Percentiles rank a stretch among this genome's conserved stretches.
phyloP scores from a whole-genome alignment of 2,888 invertebrate genomes.

The Tetheella fluctuosa region DNA sequence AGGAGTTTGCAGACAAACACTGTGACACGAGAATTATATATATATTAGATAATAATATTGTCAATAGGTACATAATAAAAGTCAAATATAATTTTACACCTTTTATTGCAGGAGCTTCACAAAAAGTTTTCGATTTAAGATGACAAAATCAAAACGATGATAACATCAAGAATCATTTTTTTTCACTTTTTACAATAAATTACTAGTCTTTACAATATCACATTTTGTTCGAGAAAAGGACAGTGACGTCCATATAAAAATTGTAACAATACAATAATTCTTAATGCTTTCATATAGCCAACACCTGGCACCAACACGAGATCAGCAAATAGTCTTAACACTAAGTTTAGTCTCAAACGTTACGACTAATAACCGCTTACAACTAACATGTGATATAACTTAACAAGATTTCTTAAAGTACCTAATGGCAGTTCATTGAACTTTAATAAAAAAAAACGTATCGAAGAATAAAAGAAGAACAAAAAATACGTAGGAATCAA shows the following conservation, averaged over 20 bases:
- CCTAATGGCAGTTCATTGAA: conserved; percentile 78
- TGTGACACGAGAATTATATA: too few relatives aligned
- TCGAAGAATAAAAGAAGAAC: conserved; percentile 61
- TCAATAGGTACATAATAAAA: too few relatives aligned
- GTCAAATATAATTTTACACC: conserved; percentile 42
- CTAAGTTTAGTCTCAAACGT: conserved; percentile 73
- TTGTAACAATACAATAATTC: conserved; percentile 81
- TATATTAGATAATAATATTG: too few relatives aligned
- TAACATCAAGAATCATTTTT: conserved; percentile 84
- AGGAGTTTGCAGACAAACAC: too few relatives aligned
- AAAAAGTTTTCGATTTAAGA: conserved; percentile 77
- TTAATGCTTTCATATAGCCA: conserved; percentile 82
- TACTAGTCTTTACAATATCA: conserved; percentile 82
- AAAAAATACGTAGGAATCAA: conserved; percentile 55
- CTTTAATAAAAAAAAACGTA: conserved; percentile 56
- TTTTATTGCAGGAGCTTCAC: conserved; percentile 81
- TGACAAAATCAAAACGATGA: conserved; percentile 81
- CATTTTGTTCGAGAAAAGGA: conserved; percentile 79
- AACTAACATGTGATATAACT: conserved; percentile 70
- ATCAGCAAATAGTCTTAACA: conserved; percentile 77
- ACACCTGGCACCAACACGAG: conserved; percentile 77
- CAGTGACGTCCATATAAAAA: conserved; percentile 82
- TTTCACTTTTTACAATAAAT: conserved; percentile 69
- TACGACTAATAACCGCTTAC: conserved; percentile 74
- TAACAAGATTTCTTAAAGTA: conserved; percentile 71